A percentile compares a stretch with the other conserved stretches of the same genome.
Conservation (phyloP, 2,113 vertebrate species). For the Centropristis striata region DNA sequence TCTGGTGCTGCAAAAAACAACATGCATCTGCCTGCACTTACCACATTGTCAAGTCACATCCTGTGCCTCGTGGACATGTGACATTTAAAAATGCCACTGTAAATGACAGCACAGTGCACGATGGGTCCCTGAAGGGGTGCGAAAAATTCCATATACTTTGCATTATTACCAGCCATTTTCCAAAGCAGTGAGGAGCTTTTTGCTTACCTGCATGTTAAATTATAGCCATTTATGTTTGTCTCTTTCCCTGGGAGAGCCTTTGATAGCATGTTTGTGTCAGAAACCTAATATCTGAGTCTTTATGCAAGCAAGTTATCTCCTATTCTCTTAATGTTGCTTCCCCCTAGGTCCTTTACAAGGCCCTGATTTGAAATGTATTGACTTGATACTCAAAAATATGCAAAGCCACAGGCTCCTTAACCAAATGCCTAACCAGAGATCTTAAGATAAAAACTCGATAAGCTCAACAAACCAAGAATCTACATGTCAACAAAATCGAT, state of each 20-base stretch:
- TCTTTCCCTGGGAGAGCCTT: background rate
- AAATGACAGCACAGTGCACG: constrained; percentile 60
- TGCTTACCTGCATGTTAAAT: background rate
- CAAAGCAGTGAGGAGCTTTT: background rate
- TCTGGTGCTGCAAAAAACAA: constrained; percentile 54
- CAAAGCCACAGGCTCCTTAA: constrained; percentile 27
- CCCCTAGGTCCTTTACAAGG: background rate
- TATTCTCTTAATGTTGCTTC: background rate
- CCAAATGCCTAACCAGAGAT: background rate
- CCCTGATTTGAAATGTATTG: constrained; percentile 3
- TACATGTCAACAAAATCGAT: background rate
- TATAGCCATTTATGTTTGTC: background rate
- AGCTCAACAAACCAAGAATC: background rate
- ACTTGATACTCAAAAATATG: constrained; percentile 8
- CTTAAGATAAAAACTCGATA: background rate
- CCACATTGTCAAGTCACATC: constrained; percentile 66
- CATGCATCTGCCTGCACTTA: constrained; percentile 54
- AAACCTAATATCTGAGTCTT: constrained; percentile 4
- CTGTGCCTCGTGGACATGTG: constrained; percentile 72
- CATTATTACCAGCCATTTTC: constrained; percentile 32
- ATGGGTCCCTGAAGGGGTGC: constrained; percentile 31
- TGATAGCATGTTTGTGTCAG: background rate
- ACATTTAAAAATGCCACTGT: constrained; percentile 76
- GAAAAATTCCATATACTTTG: constrained; percentile 33
- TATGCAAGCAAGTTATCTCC: background rate